phyloP scores from a whole-genome alignment of 30 jellyfish, hydroid and myxozoan genomes.

The Rhopilema esculentum region DNA sequence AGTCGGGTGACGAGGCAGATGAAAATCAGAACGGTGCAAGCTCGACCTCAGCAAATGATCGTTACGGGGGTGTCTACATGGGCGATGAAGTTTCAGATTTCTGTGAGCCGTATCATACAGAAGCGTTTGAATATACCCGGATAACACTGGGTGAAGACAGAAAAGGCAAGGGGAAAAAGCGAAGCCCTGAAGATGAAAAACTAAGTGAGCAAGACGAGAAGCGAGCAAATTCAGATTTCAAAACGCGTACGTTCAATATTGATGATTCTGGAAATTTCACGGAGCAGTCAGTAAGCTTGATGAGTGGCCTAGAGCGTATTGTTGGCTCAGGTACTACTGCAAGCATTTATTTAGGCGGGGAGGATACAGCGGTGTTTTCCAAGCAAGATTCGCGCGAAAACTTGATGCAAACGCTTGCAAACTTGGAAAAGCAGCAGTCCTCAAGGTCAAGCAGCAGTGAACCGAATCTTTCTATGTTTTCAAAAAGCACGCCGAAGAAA shows the following conservation, averaged over 20 bases:
- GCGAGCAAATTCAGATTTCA: conserved; percentile 46
- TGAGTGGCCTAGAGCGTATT: conserved; percentile 76
- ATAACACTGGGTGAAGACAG: conserved; percentile 80
- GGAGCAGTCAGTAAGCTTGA: conserved; percentile 61
- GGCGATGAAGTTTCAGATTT: conserved; percentile 72
- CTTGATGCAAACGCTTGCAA: conserved; percentile 53
- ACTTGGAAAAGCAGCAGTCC: conserved; percentile 55
- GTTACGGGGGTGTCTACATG: conserved; percentile 88
- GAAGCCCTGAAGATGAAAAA: conserved; percentile 61
- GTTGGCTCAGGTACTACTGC: conserved; percentile 56
- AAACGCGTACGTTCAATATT: conserved; percentile 56
- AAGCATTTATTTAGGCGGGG: conserved; percentile 55
- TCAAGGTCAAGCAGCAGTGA: conserved; percentile 45
- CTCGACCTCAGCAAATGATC: conserved; percentile 47
- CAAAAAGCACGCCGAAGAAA: conserved; percentile 49
- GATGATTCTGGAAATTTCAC: conserved; percentile 78
- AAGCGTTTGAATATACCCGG: conserved; percentile 85
- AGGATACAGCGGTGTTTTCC: conserved; percentile 25
- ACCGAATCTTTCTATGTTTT: conserved; percentile 55
- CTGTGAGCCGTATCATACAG: conserved; percentile 61
- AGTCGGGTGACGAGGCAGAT: conserved; percentile 77
- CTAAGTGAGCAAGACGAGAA: conserved; percentile 40
- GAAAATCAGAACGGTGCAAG: conserved; percentile 50
- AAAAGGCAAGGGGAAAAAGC: conserved; percentile 48
- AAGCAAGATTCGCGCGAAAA: conserved; percentile 31